Evolutionary conservation across 2,113 vertebrate genomes (phyloP).

Genomic region (Eptatretus burgeri): DNA sequence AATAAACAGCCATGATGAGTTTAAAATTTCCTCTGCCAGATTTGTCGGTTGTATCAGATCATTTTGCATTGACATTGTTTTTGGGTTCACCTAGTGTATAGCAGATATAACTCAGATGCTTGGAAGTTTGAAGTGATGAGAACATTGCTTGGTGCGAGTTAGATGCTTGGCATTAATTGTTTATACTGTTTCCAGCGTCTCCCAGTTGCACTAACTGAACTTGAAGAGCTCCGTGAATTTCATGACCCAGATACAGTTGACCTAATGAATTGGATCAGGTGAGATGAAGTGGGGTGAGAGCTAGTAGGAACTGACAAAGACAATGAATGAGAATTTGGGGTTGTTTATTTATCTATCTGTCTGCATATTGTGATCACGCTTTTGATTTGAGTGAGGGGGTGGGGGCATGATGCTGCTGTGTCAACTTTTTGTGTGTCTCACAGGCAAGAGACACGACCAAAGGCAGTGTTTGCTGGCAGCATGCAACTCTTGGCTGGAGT

Average conservation of each 20-base stretch:
- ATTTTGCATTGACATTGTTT: too few relatives aligned
- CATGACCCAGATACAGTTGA: constrained; percentile 95
- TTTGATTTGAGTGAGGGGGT: neutral
- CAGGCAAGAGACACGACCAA: constrained; percentile 45
- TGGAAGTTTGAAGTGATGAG: too few relatives aligned
- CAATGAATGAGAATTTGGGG: constrained; percentile 7
- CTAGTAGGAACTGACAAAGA: too few relatives aligned
- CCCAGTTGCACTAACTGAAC: constrained; percentile 59
- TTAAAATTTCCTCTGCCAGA: too few relatives aligned
- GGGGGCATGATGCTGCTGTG: too few relatives aligned
- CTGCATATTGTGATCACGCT: constrained; percentile 11
- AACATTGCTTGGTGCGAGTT: too few relatives aligned
- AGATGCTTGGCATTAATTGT: neutral
- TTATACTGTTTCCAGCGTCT: constrained; percentile 30
- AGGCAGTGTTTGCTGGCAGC: constrained; percentile 74
- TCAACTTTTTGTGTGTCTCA: constrained; percentile 6
- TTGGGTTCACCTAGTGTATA: too few relatives aligned
- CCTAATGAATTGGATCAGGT: constrained; percentile 98
- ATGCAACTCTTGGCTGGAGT: constrained; percentile 91
- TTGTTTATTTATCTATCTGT: constrained; percentile 10
- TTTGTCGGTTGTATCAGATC: too few relatives aligned
- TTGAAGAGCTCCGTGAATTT: constrained; percentile 81
- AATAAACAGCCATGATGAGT: too few relatives aligned
- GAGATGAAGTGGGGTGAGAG: constrained; percentile 16
- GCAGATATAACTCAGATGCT: too few relatives aligned